Evolutionary conservation across 2,888 invertebrate species (phyloP).

Genomic region (Hartigia nigra): DNA sequence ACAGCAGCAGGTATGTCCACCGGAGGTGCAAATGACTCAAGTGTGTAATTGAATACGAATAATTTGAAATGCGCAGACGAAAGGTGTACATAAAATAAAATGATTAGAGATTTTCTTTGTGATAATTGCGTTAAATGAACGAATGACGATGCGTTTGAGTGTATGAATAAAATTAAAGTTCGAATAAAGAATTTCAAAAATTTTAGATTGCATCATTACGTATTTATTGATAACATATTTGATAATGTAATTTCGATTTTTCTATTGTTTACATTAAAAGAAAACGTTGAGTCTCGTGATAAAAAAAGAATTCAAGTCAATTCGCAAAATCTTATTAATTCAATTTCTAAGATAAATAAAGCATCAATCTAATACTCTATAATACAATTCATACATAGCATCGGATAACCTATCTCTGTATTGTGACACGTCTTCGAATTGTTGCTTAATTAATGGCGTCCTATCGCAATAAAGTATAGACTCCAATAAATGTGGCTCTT

Average conservation of each 20-base stretch:
- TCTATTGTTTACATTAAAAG: not conserved
- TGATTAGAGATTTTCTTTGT: not conserved
- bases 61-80: not conserved
- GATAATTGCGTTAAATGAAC: not conserved
- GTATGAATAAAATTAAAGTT: not conserved
- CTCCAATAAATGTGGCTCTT: slow-evolving; percentile 41
- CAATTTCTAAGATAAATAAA: not conserved
- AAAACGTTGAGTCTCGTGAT: too few species aligned
- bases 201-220: not conserved
- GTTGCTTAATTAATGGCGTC: slow-evolving; percentile 43
- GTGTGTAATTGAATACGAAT: not conserved
- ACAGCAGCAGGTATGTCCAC: not conserved
- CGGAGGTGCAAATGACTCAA: not conserved
- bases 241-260: not conserved
- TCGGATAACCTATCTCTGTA: slow-evolving; percentile 49
- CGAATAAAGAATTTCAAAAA: not conserved
- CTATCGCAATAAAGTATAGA: slow-evolving; percentile 46
- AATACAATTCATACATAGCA: slow-evolving; percentile 44
- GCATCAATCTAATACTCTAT: slow-evolving; percentile 14
- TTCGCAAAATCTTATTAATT: not conserved
- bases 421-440: slow-evolving; percentile 34
- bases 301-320: too few species aligned
- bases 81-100: not conserved
- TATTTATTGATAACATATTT: not conserved
- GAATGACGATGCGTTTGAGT: not conserved